These are phyloP conservation scores for Tursiops truncatus DNA, from an alignment of 2,113 vertebrate genomes.

Conservation along the genomic window DNA sequence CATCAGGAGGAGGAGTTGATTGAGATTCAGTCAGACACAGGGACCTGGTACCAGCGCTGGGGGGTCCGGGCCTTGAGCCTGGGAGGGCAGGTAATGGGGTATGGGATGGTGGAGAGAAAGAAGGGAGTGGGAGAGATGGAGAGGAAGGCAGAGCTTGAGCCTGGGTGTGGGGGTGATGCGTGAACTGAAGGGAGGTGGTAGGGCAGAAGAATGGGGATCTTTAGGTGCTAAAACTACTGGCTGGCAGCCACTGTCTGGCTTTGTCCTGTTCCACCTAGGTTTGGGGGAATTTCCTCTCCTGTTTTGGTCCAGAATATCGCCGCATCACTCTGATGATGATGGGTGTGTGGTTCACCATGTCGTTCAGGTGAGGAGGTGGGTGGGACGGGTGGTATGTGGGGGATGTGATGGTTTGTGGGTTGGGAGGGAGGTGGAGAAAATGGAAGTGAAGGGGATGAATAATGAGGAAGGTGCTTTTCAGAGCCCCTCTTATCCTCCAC, in stretches of 20 bases:
- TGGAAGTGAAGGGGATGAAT: not conserved
- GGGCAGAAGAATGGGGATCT: not conserved
- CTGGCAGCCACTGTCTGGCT: not conserved
- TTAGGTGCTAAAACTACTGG: not conserved
- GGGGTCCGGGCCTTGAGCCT: constrained; percentile 89
- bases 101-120: not conserved
- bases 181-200: not conserved
- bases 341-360: constrained; percentile 99
- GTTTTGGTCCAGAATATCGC: constrained; percentile 92
- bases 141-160: not conserved
- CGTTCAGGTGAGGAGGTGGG: constrained; percentile 90
- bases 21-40: constrained; percentile 90
- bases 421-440: too few relatives aligned
- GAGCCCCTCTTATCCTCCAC: not conserved
- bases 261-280: constrained; percentile 82
- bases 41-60: constrained; percentile 95
- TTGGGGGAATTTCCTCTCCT: constrained; percentile 92
- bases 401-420: not conserved
- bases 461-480: not conserved
- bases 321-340: constrained; percentile 98
- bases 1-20: constrained; percentile 95
- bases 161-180: not conserved
- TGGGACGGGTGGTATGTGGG: not conserved
- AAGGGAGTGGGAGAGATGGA: not conserved
- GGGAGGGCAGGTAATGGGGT: constrained; percentile 91